A percentile compares a stretch with the other conserved stretches of the same genome.
phyloP scores from a whole-genome alignment of 1,140 invertebrate genomes.

The Cherax quadricarinatus region DNA sequence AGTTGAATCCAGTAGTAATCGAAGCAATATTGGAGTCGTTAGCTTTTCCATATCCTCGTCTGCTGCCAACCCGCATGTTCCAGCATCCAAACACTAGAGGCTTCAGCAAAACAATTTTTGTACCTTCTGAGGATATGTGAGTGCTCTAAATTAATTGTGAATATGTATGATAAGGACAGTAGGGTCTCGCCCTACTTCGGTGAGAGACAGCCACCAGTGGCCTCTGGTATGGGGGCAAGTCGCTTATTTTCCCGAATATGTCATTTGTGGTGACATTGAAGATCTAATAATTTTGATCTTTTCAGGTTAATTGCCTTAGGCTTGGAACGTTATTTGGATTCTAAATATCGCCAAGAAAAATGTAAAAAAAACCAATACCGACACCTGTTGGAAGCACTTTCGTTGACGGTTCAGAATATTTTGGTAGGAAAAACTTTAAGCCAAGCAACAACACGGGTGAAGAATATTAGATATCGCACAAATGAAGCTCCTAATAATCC shows the following conservation, averaged over 20 bases:
- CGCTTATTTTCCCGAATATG: no score
- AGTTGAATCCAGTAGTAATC: not conserved
- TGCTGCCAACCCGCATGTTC: constrained; percentile 41
- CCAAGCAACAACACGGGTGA: constrained; percentile 28
- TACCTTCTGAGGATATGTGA: constrained; percentile 45
- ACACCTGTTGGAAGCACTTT: constrained; percentile 28
- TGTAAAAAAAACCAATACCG: constrained; percentile 13
- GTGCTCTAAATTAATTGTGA: not conserved
- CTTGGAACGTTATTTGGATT: constrained; percentile 21
- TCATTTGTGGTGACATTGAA: no score
- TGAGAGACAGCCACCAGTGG: no score
- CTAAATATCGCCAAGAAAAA: constrained; percentile 29
- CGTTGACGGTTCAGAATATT: not conserved
- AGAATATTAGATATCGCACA: constrained; percentile 8
- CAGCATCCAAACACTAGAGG: not conserved
- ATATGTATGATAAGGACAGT: not conserved
- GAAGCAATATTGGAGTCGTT: constrained; percentile 26
- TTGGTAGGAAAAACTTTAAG: constrained; percentile 24
- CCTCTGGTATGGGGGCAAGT: no score
- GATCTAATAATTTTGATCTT: not conserved
- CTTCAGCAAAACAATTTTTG: constrained; percentile 35
- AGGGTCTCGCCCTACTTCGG: no score
- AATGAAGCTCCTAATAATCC: constrained; percentile 25
- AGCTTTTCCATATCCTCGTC: constrained; percentile 44
- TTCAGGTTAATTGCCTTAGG: constrained; percentile 37